Conservation (phyloP, 2,113 vertebrate genomes). For the Anoplopoma fimbria region DNA sequence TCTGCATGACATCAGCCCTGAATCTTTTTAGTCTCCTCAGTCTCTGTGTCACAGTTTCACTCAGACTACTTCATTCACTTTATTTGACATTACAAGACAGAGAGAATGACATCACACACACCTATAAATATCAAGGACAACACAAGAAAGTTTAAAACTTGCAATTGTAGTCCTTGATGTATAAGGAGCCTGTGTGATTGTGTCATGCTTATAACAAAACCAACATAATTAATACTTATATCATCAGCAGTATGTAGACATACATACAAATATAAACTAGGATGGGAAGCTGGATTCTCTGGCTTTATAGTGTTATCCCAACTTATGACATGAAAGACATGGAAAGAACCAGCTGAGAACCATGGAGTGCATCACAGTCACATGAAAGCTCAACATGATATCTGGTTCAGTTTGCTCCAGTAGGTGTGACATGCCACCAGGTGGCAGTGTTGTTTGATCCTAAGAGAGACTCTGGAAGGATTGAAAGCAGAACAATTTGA, state of each 20-base stretch:
- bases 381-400: too few relatives aligned
- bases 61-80: background rate
- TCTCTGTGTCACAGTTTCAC: too few relatives aligned
- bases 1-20: background rate
- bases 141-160: background rate
- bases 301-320: background rate
- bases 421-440: slow-evolving; percentile 13
- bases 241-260: background rate
- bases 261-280: too few relatives aligned
- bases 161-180: too few relatives aligned
- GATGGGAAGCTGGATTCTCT: background rate
- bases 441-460: slow-evolving; percentile 16
- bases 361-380: background rate
- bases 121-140: too few relatives aligned
- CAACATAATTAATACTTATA: too few relatives aligned
- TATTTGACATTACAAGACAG: background rate
- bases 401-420: background rate
- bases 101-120: background rate
- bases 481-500: background rate
- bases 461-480: background rate
- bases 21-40: background rate
- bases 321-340: background rate
- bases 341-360: background rate
- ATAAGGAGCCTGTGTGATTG: too few relatives aligned
- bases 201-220: too few relatives aligned